Base-by-base conservation (phyloP, 1,140 invertebrate species). In the Ostrea edulis region DNA sequence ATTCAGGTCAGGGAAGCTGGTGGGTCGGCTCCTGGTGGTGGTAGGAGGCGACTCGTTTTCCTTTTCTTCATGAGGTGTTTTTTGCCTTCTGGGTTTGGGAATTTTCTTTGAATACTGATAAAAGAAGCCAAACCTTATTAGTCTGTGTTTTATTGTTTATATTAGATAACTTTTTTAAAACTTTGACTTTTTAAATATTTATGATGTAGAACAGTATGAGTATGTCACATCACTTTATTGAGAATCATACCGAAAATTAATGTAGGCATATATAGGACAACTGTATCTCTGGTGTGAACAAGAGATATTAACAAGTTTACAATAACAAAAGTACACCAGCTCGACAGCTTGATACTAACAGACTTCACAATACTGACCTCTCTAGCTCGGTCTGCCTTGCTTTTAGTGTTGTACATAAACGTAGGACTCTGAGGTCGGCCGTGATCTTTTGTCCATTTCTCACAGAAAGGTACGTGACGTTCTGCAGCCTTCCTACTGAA, bases 381-480 rank as follows among this genome's bases (percentile, higher is more conserved):
- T 77, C 53, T 86, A 35, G 85, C 85, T 11, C 85, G 52, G 29
- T 86, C 62, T 3, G 62, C n/a, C 53, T 85, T 85, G 44, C 85
- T 77, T 53, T 86, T 86, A 25, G 35, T 71, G 11, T 71, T 17
- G 35, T 29, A 62, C 53, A 62, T 85, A 58, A 58, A 35, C 12
- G 55, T 35, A 25, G 88, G 88, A 81, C 89, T 92, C 84, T 91
- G 82, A n/a, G 91, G 91, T 25, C 86, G 88, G 0, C 91, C 91
- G 88, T 92, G 90, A 54, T 90, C 87, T 44, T 89, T 89, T 25
- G 91, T 90, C 89, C 90, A 90, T 68, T 91, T 91, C 84, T 91
- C 90, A 87, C 91, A 92, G 88, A 90, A 88, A 0, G 90, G 91
- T 8, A 91, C 87, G 65, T 92, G 91, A 29, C 88, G 86, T n/a